These are phyloP conservation scores for Rousettus leschenaultii DNA, from an alignment of 2,113 vertebrate genomes.

Conservation along the genomic window DNA sequence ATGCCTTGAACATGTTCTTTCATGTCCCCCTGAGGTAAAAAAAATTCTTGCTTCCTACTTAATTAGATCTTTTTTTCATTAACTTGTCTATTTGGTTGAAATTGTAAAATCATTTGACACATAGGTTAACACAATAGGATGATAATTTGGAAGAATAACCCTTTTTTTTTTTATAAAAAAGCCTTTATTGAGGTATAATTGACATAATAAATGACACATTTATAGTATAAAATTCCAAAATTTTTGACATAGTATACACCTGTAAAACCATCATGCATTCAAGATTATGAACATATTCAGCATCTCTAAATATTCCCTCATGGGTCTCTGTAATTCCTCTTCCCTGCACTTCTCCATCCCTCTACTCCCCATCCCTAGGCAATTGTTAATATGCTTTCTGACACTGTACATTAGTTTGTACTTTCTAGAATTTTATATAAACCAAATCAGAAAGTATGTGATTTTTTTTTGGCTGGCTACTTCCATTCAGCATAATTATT, in stretches of 20 bases:
- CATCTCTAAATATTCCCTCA: not conserved
- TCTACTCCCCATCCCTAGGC: not conserved
- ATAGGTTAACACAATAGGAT: not conserved
- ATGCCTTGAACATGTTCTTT: not conserved
- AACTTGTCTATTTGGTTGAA: not conserved
- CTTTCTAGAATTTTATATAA: not conserved
- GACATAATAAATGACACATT: not conserved
- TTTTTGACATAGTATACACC: not conserved
- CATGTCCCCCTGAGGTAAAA: not conserved
- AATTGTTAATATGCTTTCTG: not conserved
- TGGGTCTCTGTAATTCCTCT: not conserved
- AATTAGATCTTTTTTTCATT: not conserved
- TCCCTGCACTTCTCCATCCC: not conserved
- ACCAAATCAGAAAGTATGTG: not conserved
- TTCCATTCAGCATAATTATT: not conserved
- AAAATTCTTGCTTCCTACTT: not conserved
- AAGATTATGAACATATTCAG: not conserved
- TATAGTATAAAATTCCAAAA: not conserved
- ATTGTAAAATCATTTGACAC: not conserved
- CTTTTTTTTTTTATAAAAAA: not conserved
- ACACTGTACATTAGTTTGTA: not conserved
- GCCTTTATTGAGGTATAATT: not conserved
- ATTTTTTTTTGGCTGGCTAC: not conserved
- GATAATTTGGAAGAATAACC: not conserved
- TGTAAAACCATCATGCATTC: not conserved